Evolutionary conservation across 1,140 invertebrate species (phyloP), one percentile per base, ranked within the genome.

Genomic region (Lordiphosa collinella): DNA sequence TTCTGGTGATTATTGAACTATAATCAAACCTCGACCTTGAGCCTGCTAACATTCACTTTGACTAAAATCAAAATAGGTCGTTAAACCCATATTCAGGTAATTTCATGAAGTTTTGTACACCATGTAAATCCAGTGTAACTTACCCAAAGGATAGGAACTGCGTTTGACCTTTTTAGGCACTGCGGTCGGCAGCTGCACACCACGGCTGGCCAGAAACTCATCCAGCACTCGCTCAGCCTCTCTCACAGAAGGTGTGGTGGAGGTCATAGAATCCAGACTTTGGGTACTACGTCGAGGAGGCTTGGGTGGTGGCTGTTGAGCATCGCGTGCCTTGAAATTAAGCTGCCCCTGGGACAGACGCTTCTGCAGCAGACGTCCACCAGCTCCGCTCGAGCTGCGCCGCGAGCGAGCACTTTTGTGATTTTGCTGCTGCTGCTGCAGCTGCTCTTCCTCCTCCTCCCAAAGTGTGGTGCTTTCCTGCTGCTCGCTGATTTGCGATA

Each of bases 221-320:
- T 88, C 86, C 1, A 88, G 16, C 7, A 88, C 71, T 2, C 66
- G 64, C 37, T 88, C 86, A 5, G 86, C 86, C 41, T 80, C 74
- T 4, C 74, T 58, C 11, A 88, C 66, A 0, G 86, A 88, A 0
- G 82, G 63, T 29, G 84, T 73, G 2, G 86, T 88, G 1, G 79
- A 87, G 29, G 61, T 60, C 7, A 65, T 35, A 36, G 78, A 80
- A 2, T 85, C 82, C 13, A 68, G 49, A 61, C 73, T 73, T 29
- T 76, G 70, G 3, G 58, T 29, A 35, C 71, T 74, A 29, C 57
- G 66, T 3, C 86, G 64, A 8, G 87, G 87, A 0, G 86, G 86
- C 35, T 88, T 88, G 1, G 82, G 84, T 3, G 86, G 86, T 1
- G 87, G 79, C 4, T 67, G 41, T 5, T 66, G 51, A 0, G 16